Evolutionary conservation across 1,140 invertebrate species (phyloP).

Genomic region (Drosophila insularis): DNA sequence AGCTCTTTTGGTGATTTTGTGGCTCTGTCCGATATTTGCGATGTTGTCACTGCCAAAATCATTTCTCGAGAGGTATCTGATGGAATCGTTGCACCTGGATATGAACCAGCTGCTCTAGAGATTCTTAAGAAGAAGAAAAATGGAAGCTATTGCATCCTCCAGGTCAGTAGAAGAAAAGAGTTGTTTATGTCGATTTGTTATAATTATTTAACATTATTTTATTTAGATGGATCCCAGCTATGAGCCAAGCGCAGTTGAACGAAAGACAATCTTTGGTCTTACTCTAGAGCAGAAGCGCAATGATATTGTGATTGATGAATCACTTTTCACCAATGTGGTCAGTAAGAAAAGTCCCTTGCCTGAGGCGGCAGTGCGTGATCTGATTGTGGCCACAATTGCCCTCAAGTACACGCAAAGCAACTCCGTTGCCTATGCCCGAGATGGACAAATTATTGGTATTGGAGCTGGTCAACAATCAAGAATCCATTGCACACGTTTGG

Average conservation of each 20-base stretch:
- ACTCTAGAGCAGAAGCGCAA: slow-evolving; percentile 96
- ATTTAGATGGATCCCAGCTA: slow-evolving; percentile 94
- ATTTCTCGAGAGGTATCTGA: slow-evolving; percentile 95
- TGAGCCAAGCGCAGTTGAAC: slow-evolving; percentile 91
- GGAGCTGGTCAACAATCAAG: slow-evolving; percentile 98
- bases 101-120: slow-evolving; percentile 91
- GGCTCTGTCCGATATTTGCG: slow-evolving; percentile 95
- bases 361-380: slow-evolving; percentile 91
- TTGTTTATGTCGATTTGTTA: neutral
- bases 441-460: slow-evolving; percentile 97
- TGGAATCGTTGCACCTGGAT: slow-evolving; percentile 97
- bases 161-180: slow-evolving; percentile 82
- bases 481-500: slow-evolving; percentile 98
- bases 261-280: slow-evolving; percentile 94
- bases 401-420: slow-evolving; percentile 97
- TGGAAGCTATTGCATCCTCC: slow-evolving; percentile 95
- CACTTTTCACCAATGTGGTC: slow-evolving; percentile 93
- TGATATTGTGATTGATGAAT: slow-evolving; percentile 91
- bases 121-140: slow-evolving; percentile 98
- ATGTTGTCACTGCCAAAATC: slow-evolving; percentile 91
- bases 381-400: slow-evolving; percentile 97
- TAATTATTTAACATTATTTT: neutral
- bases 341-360: slow-evolving; percentile 88
- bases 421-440: slow-evolving; percentile 83
- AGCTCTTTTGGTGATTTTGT: slow-evolving; percentile 99